phyloP scores from a whole-genome alignment of 2,888 invertebrate species.

The Melikaiella ostensackeni region DNA sequence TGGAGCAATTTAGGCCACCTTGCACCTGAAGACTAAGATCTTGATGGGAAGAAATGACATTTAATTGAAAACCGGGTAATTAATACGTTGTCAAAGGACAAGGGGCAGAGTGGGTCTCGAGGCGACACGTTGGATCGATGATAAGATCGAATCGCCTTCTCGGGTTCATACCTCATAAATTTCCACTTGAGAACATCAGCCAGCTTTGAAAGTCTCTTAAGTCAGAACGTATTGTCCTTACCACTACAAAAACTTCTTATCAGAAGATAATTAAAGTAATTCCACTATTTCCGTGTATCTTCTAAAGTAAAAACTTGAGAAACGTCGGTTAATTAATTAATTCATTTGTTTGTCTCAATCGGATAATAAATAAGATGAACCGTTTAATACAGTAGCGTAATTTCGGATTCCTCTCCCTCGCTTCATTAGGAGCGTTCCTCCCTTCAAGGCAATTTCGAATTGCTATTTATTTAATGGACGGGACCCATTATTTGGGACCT shows the following conservation, averaged over 20 bases:
- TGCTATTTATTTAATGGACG: constrained; percentile 62
- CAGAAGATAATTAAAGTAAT: constrained; percentile 5
- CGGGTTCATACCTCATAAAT: constrained; percentile 46
- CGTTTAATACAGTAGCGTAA: constrained; percentile 3
- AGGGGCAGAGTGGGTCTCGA: constrained; percentile 26
- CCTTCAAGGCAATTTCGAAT: constrained; percentile 55
- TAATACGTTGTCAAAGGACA: constrained; percentile 46
- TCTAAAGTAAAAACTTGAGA: neutral
- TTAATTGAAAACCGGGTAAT: constrained; percentile 46
- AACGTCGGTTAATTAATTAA: neutral
- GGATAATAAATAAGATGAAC: constrained; percentile 6
- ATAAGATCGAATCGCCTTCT: constrained; percentile 43
- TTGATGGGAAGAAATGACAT: constrained; percentile 38
- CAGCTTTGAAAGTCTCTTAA: constrained; percentile 15
- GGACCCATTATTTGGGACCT: constrained; percentile 56
- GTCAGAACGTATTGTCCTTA: neutral
- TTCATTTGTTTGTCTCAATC: neutral
- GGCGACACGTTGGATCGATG: constrained; percentile 21
- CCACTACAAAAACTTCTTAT: neutral
- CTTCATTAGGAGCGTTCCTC: constrained; percentile 35
- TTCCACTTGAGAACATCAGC: constrained; percentile 43
- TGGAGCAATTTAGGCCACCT: constrained; percentile 40
- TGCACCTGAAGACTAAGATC: constrained; percentile 7
- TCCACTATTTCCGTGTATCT: neutral
- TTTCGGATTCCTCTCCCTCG: constrained; percentile 19